Conservation (phyloP, 1,140 invertebrate species). For the Sycobia sp. region DNA sequence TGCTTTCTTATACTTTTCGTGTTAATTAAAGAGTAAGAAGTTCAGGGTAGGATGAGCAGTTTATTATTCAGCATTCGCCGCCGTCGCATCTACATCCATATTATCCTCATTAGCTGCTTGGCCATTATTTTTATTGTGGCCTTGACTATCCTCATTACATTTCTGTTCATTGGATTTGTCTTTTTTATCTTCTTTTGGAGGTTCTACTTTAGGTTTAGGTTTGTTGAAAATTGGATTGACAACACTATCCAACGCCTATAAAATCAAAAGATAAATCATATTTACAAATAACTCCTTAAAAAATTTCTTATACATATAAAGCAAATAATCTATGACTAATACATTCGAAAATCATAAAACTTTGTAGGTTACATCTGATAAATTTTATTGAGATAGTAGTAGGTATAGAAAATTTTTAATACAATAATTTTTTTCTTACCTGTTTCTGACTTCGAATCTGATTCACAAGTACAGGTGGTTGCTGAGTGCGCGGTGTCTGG, state of each 20-base stretch:
- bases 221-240: slow-evolving; percentile 82
- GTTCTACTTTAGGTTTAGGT: slow-evolving; percentile 77
- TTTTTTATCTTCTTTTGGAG: slow-evolving; percentile 53
- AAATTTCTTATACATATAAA: too few relatives aligned
- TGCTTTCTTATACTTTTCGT: slow-evolving; percentile 13
- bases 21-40: slow-evolving; percentile 28
- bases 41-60: not conserved
- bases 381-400: not conserved
- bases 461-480: slow-evolving; percentile 75
- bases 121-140: slow-evolving; percentile 58
- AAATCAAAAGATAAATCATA: slow-evolving; percentile 24
- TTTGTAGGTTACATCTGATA: slow-evolving; percentile 8
- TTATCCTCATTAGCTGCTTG: slow-evolving; percentile 62
- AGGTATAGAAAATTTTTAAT: not conserved
- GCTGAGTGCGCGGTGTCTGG: slow-evolving; percentile 66
- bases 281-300: not conserved
- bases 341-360: too few relatives aligned
- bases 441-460: slow-evolving; percentile 77
- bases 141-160: slow-evolving; percentile 45
- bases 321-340: too few relatives aligned
- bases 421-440: slow-evolving; percentile 52
- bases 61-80: slow-evolving; percentile 19
- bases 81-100: slow-evolving; percentile 60
- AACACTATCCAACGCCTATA: slow-evolving; percentile 70
- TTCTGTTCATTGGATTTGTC: slow-evolving; percentile 43